Base-by-base conservation (phyloP, 2,888 invertebrate genomes). In the Unio delphinus region DNA sequence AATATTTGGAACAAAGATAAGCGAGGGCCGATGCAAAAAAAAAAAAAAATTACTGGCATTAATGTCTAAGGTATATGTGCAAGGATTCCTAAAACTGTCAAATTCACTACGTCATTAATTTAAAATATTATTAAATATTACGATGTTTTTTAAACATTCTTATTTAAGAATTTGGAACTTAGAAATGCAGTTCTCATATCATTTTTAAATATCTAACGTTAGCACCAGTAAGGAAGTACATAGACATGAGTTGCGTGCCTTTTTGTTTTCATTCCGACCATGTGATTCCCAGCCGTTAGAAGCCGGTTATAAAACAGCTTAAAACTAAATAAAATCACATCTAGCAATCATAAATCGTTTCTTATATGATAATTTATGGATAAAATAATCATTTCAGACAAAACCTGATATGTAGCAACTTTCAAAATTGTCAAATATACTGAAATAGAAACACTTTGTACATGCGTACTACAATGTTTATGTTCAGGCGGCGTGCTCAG, bases 391-490 rank as follows among this genome's bases (percentile, higher is more conserved):
- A 15, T 30, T 67, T 55, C 30, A 56, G 59, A 60, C 18, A 34
- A 66, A 68, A 28, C 55, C n/a, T 30, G 18, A 20, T 26, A 17
- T 20, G 26, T 59, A 70, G 63, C n/a, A 30, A 11, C 6, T 4
- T 64, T 34, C 34, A 56, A 55, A 30, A 23, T 45, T 15, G 55
- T 34, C 63, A 61, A 71, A 28, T 61, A 67, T 68, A 68, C 17
- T 59, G 67, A 66, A 65, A 73, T 67, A 77, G 74, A 45, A 69
- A 68, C 68, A 55, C 45, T 61, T 57, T 70, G 70, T 79, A 78
- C 78, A 72, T 76, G 76, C 75, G 76, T 86, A 86, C 86, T 83
- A 79, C 82, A 84, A 84, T 86, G 86, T 86, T 86, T 86, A 84
- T 86, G 80, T 81, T 80, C 73, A 79, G 76, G 78, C 79, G 77